Evolutionary conservation across 2,797 vertebrate genomes (phyloP).

Genomic region (Acridotheres tristis): DNA sequence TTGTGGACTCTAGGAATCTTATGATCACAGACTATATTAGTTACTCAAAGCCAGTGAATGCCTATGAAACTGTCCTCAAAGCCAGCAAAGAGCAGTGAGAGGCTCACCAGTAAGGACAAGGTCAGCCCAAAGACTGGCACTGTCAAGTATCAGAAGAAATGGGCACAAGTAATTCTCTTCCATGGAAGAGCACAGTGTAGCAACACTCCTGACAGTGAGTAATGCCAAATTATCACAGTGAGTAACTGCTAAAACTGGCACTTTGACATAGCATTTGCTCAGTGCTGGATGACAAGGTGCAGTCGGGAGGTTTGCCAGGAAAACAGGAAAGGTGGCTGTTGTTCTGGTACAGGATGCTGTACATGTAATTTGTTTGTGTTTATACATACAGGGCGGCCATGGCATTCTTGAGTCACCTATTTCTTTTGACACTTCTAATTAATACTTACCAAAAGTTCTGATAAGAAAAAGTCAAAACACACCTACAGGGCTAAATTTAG

Average conservation of each 20-base stretch:
- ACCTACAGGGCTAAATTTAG: not conserved
- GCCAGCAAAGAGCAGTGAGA: not conserved
- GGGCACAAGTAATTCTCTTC: not conserved
- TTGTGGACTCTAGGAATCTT: not conserved
- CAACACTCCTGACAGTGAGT: not conserved
- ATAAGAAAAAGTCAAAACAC: not conserved
- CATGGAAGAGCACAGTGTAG: not conserved
- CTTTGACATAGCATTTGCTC: not conserved
- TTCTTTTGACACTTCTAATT: not conserved
- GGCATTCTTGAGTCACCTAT: not conserved
- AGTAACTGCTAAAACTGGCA: not conserved
- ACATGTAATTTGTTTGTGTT: not conserved
- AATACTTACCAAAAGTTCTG: not conserved
- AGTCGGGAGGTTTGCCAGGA: not conserved
- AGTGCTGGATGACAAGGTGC: not conserved
- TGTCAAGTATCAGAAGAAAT: not conserved
- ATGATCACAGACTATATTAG: not conserved
- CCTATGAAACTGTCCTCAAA: not conserved
- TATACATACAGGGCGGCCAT: not conserved
- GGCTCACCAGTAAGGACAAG: not conserved
- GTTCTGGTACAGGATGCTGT: not conserved
- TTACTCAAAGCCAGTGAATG: not conserved
- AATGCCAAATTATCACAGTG: not conserved
- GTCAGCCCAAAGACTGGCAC: not conserved
- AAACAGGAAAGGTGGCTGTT: not conserved